A percentile compares a stretch with the other conserved stretches of the same genome.
Evolutionary conservation across 2,797 vertebrate genomes (phyloP).

Genomic region (Poeciliopsis infans): DNA sequence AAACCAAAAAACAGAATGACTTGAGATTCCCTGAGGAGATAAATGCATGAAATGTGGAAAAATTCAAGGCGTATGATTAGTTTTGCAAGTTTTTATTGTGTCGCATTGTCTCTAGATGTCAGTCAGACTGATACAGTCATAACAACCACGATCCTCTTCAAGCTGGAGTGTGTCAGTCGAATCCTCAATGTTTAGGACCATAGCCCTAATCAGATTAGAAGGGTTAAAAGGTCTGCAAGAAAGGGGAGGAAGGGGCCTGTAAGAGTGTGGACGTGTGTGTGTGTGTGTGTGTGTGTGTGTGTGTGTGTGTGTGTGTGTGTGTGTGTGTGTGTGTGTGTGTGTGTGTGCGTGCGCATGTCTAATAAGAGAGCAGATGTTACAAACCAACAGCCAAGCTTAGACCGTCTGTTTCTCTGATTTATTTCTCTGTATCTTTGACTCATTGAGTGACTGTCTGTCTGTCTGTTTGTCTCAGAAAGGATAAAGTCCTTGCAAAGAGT

Average conservation of each 20-base stretch:
- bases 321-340: conserved; percentile 20
- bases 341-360: conserved; percentile 11
- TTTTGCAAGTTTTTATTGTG: neutral
- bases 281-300: conserved; percentile 25
- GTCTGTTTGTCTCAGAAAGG: conserved; percentile 22
- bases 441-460: conserved; percentile 23
- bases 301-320: conserved; percentile 25
- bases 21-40: no score
- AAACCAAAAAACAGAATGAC: no score
- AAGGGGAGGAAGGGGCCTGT: conserved; percentile 47
- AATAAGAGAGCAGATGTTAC: conserved; percentile 63
- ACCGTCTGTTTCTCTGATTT: conserved; percentile 66
- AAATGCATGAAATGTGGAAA: no score
- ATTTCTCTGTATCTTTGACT: conserved; percentile 45
- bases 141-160: conserved; percentile 27
- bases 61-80: neutral
- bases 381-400: conserved; percentile 55
- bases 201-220: conserved; percentile 70
- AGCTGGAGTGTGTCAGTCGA: conserved; percentile 30
- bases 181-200: conserved; percentile 52
- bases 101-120: neutral
- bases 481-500: neutral
- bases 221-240: conserved; percentile 56
- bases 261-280: conserved; percentile 27
- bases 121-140: neutral